Evolutionary conservation across 2,113 vertebrate genomes (phyloP).

Genomic region (Misgurnus mizolepis): DNA sequence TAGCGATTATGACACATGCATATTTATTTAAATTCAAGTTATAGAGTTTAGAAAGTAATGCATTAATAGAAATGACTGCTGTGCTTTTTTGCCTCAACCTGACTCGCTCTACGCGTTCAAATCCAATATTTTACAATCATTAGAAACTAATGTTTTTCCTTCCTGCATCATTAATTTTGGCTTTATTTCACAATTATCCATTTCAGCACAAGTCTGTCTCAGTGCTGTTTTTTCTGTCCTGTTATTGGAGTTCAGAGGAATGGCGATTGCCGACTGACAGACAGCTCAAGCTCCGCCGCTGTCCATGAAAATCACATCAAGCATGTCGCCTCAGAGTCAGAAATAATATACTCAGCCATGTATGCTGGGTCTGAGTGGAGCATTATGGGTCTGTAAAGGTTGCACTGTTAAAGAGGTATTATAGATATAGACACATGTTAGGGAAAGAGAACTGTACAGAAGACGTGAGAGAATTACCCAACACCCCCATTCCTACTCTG

Average conservation of each 20-base stretch:
- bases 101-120: neutral
- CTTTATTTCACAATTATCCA: neutral
- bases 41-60: too few relatives aligned
- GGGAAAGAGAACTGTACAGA: conserved; percentile 2
- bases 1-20: too few relatives aligned
- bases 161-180: neutral
- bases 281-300: conserved; percentile 20
- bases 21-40: too few relatives aligned
- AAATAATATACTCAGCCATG: conserved; percentile 28
- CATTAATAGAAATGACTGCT: too few relatives aligned
- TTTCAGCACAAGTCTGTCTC: neutral
- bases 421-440: neutral
- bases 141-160: neutral
- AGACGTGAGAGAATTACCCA: conserved; percentile 6
- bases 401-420: conserved; percentile 11
- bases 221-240: neutral
- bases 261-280: neutral
- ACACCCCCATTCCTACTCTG: conserved; percentile 35
- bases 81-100: too few relatives aligned
- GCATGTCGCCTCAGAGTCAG: conserved; percentile 10
- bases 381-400: neutral
- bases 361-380: conserved; percentile 22
- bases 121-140: neutral
- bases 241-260: neutral
- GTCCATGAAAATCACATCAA: conserved; percentile 46